Percentiles rank a stretch among this genome's conserved stretches.
Conservation (phyloP, 2,797 vertebrate genomes). For the Morus bassanus region DNA sequence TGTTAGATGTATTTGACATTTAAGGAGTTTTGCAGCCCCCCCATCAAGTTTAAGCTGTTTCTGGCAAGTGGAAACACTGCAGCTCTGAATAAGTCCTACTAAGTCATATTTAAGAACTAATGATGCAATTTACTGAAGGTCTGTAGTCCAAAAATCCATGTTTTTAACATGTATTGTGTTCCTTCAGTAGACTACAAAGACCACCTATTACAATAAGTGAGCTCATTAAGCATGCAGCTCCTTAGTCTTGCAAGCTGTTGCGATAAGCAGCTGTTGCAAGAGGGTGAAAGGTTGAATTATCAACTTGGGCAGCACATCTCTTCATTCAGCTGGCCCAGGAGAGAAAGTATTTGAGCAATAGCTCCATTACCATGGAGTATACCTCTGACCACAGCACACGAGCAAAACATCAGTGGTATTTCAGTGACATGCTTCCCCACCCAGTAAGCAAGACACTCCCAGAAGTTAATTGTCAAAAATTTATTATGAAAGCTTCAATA, state of each 20-base stretch:
- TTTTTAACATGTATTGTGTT: neutral
- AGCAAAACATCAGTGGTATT: slow-evolving; percentile 1
- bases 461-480: slow-evolving; percentile 64
- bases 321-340: slow-evolving; percentile 24
- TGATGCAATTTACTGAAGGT: neutral
- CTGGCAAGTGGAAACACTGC: neutral
- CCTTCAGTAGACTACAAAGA: slow-evolving; percentile 53
- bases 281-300: slow-evolving; percentile 72
- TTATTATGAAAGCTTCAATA: slow-evolving; percentile 76
- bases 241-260: slow-evolving; percentile 76
- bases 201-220: slow-evolving; percentile 53
- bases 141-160: neutral
- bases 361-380: neutral
- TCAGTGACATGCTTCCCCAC: slow-evolving; percentile 23
- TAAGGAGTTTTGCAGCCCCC: neutral
- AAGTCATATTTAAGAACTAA: slow-evolving; percentile 26
- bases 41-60: neutral
- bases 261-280: slow-evolving; percentile 80
- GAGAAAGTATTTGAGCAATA: slow-evolving; percentile 7
- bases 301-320: slow-evolving; percentile 43
- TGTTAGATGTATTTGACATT: neutral
- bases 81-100: neutral
- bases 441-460: slow-evolving; percentile 62
- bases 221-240: slow-evolving; percentile 71
- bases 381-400: neutral